Evolutionary conservation across 2,888 invertebrate genomes (phyloP).

Genomic region (Leptopilina myrica): DNA sequence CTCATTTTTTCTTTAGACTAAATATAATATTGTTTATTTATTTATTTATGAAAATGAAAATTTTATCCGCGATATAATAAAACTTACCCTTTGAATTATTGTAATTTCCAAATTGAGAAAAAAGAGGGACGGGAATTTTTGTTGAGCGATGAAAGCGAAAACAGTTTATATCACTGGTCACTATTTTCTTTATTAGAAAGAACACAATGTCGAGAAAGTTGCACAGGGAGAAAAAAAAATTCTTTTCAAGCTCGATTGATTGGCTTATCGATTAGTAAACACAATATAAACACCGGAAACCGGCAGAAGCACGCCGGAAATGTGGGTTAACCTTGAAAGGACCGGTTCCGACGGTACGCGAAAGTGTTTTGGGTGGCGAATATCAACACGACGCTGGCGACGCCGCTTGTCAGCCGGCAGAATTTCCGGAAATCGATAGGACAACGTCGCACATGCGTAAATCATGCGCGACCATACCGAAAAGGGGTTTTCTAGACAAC

Average conservation of each 20-base stretch:
- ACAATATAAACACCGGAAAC: conserved; percentile 52
- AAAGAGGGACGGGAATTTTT: no score
- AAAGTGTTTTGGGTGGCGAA: conserved; percentile 73
- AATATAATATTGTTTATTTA: no score
- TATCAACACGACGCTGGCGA: conserved; percentile 59
- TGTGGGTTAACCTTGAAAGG: conserved; percentile 75
- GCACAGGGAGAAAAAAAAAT: background rate
- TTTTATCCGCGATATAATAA: no score
- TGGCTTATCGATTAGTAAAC: conserved; percentile 24
- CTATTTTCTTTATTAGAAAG: no score
- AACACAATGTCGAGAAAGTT: conserved; percentile 5
- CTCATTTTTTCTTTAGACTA: no score
- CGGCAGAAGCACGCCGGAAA: conserved; percentile 60
- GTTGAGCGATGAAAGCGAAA: no score
- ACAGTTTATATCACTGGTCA: no score
- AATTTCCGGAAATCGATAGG: conserved; percentile 73
- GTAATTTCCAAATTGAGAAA: no score
- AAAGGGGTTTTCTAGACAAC: conserved; percentile 62
- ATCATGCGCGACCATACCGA: conserved; percentile 53
- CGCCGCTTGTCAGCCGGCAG: conserved; percentile 67
- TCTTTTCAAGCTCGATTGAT: conserved; percentile 15
- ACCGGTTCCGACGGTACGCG: conserved; percentile 72
- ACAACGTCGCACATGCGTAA: conserved; percentile 69
- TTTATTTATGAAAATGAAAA: no score
- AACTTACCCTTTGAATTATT: no score